These are phyloP conservation scores for Melopsittacus undulatus DNA, from an alignment of 2,797 vertebrate genomes.

Conservation along the genomic window DNA sequence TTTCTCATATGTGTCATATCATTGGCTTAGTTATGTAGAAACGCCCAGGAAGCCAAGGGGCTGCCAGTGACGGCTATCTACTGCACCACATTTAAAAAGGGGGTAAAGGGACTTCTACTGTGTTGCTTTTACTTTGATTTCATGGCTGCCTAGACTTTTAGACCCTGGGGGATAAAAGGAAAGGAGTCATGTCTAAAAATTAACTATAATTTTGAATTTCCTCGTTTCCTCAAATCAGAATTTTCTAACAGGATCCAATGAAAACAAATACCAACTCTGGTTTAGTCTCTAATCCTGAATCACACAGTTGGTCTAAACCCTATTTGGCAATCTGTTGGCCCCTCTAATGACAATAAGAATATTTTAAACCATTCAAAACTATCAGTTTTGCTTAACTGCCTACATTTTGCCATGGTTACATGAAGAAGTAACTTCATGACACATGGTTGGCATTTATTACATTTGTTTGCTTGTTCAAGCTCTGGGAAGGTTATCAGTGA, in stretches of 20 bases:
- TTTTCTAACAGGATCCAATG: neutral
- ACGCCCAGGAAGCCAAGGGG: neutral
- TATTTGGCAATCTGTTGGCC: neutral
- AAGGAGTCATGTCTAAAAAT: neutral
- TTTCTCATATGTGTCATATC: neutral
- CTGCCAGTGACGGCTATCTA: neutral
- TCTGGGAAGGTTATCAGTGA: conserved; percentile 46
- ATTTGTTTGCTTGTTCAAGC: conserved; percentile 65
- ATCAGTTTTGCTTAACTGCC: neutral
- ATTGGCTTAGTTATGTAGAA: neutral
- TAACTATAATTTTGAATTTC: neutral
- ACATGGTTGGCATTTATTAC: conserved; percentile 72
- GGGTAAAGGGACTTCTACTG: neutral
- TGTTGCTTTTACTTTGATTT: neutral
- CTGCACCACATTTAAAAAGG: neutral
- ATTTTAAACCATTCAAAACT: neutral
- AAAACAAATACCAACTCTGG: neutral
- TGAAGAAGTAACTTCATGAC: conserved; percentile 64
- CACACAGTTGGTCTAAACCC: neutral
- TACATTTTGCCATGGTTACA: conserved; percentile 57
- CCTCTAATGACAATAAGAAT: neutral
- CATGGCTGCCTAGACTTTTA: neutral
- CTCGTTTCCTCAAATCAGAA: neutral
- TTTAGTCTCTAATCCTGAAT: neutral
- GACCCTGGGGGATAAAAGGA: neutral